Conservation (phyloP, 2,888 invertebrate species). For the Pinctada fucata region DNA sequence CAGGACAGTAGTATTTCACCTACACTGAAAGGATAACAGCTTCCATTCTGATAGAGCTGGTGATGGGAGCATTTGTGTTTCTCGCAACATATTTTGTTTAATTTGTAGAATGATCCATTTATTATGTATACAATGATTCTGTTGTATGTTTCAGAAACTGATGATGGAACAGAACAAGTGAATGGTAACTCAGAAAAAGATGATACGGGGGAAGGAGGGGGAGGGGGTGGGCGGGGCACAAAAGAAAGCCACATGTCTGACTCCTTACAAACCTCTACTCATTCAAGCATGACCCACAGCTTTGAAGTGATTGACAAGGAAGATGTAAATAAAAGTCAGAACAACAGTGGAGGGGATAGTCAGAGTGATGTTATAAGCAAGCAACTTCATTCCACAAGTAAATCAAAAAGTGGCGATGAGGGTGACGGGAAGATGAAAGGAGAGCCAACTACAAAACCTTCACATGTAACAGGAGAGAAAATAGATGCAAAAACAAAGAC, state of each 20-base stretch:
- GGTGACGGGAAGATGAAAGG: background rate
- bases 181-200: slow-evolving; percentile 18
- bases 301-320: slow-evolving; percentile 7
- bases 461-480: background rate
- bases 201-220: slow-evolving; percentile 23
- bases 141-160: background rate
- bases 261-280: background rate
- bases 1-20: no score
- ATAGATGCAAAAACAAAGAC: background rate
- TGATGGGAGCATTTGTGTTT: no score
- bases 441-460: background rate
- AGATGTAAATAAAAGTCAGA: background rate
- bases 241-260: slow-evolving; percentile 31
- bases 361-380: background rate
- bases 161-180: background rate
- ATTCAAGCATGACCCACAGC: slow-evolving; percentile 47
- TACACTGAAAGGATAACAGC: no score
- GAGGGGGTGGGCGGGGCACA: slow-evolving; percentile 33
- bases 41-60: no score
- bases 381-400: background rate
- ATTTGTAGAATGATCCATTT: no score
- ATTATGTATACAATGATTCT: no score
- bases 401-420: background rate
- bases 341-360: background rate
- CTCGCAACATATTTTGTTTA: no score